phyloP scores from a whole-genome alignment of 2,797 vertebrate species.

The Dryobates pubescens region DNA sequence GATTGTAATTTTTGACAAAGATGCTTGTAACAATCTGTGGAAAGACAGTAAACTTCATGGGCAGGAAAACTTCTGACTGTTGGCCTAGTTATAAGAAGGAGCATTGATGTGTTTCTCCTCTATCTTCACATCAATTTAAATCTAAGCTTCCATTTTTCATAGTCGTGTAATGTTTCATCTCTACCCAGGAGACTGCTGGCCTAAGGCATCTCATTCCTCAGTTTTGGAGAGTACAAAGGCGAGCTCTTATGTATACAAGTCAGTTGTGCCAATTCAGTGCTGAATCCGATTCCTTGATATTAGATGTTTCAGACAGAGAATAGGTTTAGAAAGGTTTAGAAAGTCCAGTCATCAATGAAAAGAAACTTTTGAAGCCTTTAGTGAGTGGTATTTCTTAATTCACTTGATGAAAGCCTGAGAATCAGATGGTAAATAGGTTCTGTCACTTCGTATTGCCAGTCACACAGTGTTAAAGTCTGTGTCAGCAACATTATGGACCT shows the following conservation, averaged over 20 bases:
- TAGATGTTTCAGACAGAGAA: not conserved
- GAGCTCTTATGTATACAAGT: not conserved
- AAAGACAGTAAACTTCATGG: not conserved
- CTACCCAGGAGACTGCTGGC: not conserved
- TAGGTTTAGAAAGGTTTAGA: not conserved
- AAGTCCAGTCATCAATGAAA: not conserved
- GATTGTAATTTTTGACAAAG: not conserved
- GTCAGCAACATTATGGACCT: not conserved
- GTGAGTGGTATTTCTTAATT: not conserved
- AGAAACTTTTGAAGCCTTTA: not conserved
- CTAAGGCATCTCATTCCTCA: not conserved
- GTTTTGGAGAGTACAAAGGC: not conserved
- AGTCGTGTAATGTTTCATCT: not conserved
- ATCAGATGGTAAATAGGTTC: not conserved
- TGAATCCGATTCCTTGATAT: not conserved
- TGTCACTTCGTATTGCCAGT: not conserved
- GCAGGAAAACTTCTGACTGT: not conserved
- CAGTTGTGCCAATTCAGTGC: not conserved
- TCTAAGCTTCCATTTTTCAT: not conserved
- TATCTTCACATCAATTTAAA: not conserved
- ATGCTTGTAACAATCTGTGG: not conserved
- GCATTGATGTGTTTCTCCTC: not conserved
- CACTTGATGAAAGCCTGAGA: not conserved
- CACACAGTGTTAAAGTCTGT: not conserved
- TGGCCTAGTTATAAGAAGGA: not conserved